Evolutionary conservation across 2,113 vertebrate species (phyloP).

Genomic region (Vidua macroura): DNA sequence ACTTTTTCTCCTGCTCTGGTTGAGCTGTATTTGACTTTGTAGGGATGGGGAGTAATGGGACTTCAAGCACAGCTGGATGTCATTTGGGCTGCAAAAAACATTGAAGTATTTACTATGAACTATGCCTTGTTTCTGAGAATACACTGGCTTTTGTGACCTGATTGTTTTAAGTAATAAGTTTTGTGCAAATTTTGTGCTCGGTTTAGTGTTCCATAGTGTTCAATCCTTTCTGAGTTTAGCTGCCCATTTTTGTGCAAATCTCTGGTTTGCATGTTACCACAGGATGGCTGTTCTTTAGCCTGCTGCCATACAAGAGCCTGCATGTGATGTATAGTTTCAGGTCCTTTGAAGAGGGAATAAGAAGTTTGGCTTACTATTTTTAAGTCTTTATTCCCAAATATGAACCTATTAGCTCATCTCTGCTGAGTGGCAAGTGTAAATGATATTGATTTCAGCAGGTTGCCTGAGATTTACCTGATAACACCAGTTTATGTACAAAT

Average conservation of each 20-base stretch:
- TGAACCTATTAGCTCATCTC: not conserved
- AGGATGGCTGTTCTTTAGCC: not conserved
- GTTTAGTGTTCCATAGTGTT: not conserved
- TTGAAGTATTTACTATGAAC: not conserved
- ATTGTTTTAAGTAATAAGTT: not conserved
- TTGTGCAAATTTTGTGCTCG: not conserved
- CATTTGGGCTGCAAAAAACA: not conserved
- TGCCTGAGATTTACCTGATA: not conserved
- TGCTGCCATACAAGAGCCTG: accelerated
- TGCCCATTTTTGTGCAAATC: not conserved
- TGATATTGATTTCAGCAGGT: not conserved
- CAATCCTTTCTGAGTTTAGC: not conserved
- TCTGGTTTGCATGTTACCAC: not conserved
- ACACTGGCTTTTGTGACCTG: not conserved
- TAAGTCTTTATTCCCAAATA: not conserved
- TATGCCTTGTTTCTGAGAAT: not conserved
- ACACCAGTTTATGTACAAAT: not conserved
- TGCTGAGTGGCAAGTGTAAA: not conserved
- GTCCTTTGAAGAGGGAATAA: not conserved
- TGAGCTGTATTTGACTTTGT: not conserved
- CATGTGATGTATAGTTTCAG: not conserved
- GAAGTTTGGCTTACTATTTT: not conserved
- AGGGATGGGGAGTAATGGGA: not conserved
- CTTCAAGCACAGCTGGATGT: not conserved
- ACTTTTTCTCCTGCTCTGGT: not conserved